A percentile compares a stretch with the other conserved stretches of the same genome.
Conservation (phyloP, 2,797 vertebrate genomes). For the Betta splendens region DNA sequence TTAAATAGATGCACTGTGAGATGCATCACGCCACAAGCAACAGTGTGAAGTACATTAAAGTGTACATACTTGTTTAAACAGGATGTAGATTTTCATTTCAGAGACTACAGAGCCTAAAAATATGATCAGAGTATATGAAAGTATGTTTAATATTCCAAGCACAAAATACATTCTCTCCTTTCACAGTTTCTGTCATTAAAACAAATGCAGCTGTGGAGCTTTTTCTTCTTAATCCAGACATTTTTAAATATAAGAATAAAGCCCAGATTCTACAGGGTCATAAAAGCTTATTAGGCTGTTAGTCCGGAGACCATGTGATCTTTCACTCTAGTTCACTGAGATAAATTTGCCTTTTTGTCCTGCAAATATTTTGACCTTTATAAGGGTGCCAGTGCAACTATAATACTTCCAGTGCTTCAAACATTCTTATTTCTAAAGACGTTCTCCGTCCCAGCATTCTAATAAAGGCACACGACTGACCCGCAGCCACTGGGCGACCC, state of each 20-base stretch:
- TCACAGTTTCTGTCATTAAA: conserved; percentile 41
- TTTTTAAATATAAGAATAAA: conserved; percentile 64
- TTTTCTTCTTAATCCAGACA: conserved; percentile 37
- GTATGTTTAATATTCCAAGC: conserved; percentile 22
- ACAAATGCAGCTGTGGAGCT: conserved; percentile 17
- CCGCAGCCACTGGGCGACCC: conserved; percentile 27
- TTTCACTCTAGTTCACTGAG: conserved; percentile 45
- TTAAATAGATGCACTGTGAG: not conserved
- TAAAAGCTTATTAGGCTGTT: conserved; percentile 63
- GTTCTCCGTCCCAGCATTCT: conserved; percentile 47
- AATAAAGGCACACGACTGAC: conserved; percentile 57
- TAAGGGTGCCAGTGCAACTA: conserved; percentile 50
- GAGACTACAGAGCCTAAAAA: conserved; percentile 4
- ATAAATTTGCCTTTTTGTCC: conserved; percentile 56
- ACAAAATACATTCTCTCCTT: conserved; percentile 19
- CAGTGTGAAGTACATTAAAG: not conserved
- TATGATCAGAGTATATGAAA: not conserved
- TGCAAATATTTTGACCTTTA: conserved; percentile 72
- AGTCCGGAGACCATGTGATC: conserved; percentile 51
- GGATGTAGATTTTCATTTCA: not conserved
- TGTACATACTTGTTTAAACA: not conserved
- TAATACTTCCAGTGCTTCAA: conserved; percentile 33
- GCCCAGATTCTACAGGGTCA: conserved; percentile 59
- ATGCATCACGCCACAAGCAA: not conserved
- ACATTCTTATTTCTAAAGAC: conserved; percentile 47